A percentile compares a stretch with the other conserved stretches of the same genome.
Conservation (phyloP, 2,113 vertebrate species). For the Cervus canadensis region DNA sequence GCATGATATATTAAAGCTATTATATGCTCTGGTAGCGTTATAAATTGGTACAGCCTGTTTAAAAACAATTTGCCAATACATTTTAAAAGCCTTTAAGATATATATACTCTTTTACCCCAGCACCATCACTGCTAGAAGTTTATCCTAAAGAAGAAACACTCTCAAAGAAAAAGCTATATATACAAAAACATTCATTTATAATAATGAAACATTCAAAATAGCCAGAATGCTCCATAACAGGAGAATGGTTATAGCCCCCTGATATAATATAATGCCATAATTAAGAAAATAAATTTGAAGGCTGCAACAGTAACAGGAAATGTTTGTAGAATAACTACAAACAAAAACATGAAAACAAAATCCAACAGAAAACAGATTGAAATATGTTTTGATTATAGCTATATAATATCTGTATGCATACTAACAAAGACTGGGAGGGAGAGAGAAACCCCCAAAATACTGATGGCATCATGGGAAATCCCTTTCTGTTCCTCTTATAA, state of each 20-base stretch:
- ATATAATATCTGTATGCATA: background rate
- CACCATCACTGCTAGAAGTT: background rate
- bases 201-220: background rate
- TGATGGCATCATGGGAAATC: background rate
- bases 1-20: background rate
- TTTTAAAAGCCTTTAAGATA: background rate
- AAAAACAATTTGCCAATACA: background rate
- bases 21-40: too few species aligned
- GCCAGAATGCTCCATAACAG: background rate
- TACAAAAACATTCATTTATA: background rate
- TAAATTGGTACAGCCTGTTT: background rate
- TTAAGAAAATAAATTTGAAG: background rate
- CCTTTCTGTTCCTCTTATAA: background rate
- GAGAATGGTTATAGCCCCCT: background rate
- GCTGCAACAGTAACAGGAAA: background rate
- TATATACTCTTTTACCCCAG: background rate
- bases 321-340: background rate
- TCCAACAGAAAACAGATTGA: background rate
- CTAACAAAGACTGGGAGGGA: background rate
- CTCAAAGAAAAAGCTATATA: background rate
- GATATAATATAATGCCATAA: background rate
- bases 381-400: background rate
- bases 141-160: background rate
- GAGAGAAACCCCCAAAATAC: background rate
- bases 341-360: background rate